These are phyloP conservation scores for Eupithecia vulgata DNA, from an alignment of 2,888 invertebrate genomes.

Conservation along the genomic window DNA sequence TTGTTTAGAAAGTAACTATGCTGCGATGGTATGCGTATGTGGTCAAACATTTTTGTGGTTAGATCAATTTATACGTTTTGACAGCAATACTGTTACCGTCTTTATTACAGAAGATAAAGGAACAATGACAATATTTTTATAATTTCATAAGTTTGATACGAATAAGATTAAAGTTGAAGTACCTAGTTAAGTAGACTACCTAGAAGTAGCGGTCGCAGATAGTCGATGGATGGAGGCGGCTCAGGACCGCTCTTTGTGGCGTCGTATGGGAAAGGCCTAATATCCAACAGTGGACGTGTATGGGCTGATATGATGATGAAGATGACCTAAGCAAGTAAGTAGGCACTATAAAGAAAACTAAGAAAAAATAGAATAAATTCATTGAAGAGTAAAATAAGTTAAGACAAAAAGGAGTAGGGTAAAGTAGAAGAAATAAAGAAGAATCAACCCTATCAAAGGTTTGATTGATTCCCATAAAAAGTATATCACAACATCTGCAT, in stretches of 20 bases:
- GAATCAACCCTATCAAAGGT: background rate
- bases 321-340: background rate
- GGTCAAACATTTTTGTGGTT: background rate
- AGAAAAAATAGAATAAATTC: background rate
- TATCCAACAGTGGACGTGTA: too few relatives aligned
- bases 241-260: too few relatives aligned
- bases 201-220: too few relatives aligned
- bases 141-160: background rate
- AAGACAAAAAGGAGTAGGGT: background rate
- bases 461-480: slow-evolving; percentile 19
- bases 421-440: background rate
- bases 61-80: background rate
- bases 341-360: background rate
- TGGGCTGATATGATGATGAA: too few relatives aligned
- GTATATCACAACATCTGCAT: slow-evolving; percentile 69
- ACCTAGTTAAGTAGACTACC: too few relatives aligned
- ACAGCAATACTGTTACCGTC: background rate
- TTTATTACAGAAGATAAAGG: background rate
- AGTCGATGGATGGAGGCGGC: too few relatives aligned
- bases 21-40: background rate
- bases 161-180: background rate
- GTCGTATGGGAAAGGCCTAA: too few relatives aligned
- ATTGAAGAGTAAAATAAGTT: background rate
- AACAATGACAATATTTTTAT: background rate
- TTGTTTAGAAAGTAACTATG: background rate